Conservation (phyloP, 2,113 vertebrate genomes). For the Pluvianellus socialis region DNA sequence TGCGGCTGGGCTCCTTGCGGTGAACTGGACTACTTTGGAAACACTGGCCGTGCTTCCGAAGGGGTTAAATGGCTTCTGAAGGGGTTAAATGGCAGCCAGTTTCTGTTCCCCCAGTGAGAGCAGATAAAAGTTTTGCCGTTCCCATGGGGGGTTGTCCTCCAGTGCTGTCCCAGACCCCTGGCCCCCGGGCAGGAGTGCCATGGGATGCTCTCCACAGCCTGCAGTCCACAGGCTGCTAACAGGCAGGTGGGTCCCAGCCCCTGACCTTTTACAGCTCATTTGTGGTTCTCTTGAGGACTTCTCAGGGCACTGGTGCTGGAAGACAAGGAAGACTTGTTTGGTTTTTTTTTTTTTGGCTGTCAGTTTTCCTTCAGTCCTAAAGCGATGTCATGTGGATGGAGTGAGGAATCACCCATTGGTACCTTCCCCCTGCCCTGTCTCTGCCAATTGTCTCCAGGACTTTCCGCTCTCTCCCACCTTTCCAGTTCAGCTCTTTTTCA, state of each 20-base stretch:
- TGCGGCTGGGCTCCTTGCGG: background rate
- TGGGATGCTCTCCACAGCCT: background rate
- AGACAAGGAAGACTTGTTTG: background rate
- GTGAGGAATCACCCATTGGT: background rate
- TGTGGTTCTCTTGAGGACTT: background rate
- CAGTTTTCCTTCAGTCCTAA: background rate
- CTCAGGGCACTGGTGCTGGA: background rate
- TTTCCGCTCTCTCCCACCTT: background rate
- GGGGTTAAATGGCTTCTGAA: background rate
- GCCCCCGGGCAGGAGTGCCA: background rate
- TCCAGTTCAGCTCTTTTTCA: constrained; percentile 50
- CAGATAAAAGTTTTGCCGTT: background rate
- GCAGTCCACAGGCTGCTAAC: fast-evolving
- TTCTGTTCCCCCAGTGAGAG: background rate
- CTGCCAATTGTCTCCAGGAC: constrained; percentile 38
- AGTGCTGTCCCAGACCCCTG: background rate
- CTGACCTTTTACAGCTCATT: background rate
- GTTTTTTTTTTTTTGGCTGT: background rate
- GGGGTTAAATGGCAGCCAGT: background rate
- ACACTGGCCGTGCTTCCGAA: background rate
- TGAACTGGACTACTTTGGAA: fast-evolving
- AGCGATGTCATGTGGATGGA: background rate
- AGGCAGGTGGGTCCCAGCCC: background rate
- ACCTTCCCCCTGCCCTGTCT: constrained; percentile 24
- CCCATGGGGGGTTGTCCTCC: background rate